Evolutionary conservation across 2,888 invertebrate species (phyloP), one percentile per base, ranked within the genome.

Genomic region (Eledone cirrhosa): DNA sequence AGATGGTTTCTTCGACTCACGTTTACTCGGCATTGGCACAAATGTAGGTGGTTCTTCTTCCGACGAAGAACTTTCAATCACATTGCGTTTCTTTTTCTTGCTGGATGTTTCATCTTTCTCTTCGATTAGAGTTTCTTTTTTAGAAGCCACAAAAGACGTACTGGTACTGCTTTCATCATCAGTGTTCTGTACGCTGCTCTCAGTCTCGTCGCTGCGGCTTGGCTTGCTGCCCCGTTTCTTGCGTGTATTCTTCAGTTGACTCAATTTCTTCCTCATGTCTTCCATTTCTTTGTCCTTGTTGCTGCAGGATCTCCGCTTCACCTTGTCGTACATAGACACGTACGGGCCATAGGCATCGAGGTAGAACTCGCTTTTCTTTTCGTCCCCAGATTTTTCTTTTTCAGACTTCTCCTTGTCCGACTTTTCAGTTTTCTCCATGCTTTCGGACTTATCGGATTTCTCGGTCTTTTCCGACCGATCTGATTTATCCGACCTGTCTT

Each of bases 311-410:
- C 89, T 81, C 27, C 89, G 80, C 80, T 90, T 90, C 16, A 90
- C 88, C 85, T 98, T 98, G 90, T 98, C 98, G 90, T 98, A 98
- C 98, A 98, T 98, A 16, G 97, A 97, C 81, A 97, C 96, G 89
- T 97, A 97, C 16, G 97, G 96, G 80, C 95, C 96, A 78, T 83
- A 81, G 63, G 77, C 78, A 24, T 69, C 72, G 74, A 75, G 67
- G 84, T 80, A 53, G 72, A 79, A 78, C 78, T 78, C 82, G 76
- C 81, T 80, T 75, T 82, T 80, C 69, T 85, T 83, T 67, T 83
- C 82, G 76, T 85, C 82, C 22, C 80, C 78, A 47, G 31, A 69
- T 76, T 83, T 83, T 78, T 84, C 83, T 79, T 84, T 82, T 78
- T 85, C 83, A 59, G 83, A 82, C 22, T 83, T 75, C 59, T 80